A percentile compares a stretch with the other conserved stretches of the same genome.
phyloP scores from a whole-genome alignment of 2,113 vertebrate genomes.

The Orcinus orca region DNA sequence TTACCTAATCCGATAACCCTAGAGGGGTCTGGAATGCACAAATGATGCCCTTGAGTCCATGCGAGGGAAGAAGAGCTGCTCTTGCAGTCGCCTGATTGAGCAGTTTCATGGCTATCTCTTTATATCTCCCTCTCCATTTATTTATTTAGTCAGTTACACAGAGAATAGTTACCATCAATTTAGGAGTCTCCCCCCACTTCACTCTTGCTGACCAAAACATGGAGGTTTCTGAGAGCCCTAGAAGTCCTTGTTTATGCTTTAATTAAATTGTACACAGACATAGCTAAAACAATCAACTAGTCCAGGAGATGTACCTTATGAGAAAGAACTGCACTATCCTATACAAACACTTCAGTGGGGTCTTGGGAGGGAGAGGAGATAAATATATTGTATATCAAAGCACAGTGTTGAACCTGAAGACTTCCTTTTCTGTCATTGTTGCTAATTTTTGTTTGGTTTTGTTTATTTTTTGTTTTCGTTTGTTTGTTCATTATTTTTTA shows the following conservation, averaged over 20 bases:
- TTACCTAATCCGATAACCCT: background rate
- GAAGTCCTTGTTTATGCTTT: background rate
- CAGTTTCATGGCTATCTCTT: background rate
- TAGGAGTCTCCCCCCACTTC: background rate
- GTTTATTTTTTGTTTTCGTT: background rate
- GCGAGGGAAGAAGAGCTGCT: background rate
- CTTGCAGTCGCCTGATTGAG: background rate
- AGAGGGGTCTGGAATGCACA: background rate
- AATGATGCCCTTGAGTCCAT: background rate
- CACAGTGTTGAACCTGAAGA: background rate
- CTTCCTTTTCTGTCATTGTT: background rate
- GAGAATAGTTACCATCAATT: background rate
- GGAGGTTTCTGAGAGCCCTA: background rate
- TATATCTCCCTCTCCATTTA: background rate
- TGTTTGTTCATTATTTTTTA: background rate
- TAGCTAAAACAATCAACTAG: background rate
- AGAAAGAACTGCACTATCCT: fast-evolving
- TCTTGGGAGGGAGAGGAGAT: too few relatives aligned
- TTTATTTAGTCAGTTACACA: background rate
- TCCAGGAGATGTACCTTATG: background rate
- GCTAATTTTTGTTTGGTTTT: background rate
- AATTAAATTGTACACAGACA: background rate
- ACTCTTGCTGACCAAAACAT: background rate
- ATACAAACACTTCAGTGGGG: fast-evolving
- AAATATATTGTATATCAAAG: background rate